Evolutionary conservation across 2,888 invertebrate genomes (phyloP).

Genomic region (Brachycybe producta): DNA sequence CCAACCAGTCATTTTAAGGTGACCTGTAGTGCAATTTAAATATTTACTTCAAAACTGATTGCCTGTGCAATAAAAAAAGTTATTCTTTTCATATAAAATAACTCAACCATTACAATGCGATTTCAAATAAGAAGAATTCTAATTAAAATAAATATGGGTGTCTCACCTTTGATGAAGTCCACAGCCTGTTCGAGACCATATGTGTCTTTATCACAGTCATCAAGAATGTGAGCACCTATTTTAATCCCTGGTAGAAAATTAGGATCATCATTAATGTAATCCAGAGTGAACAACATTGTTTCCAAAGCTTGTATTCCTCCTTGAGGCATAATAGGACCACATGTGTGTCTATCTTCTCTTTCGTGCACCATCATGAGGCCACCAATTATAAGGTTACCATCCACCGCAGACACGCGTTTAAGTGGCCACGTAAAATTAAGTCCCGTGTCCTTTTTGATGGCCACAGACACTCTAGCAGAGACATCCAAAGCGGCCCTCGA

Average conservation of each 20-base stretch:
- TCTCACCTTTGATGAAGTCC: slow-evolving; percentile 87
- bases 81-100: no score
- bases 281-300: slow-evolving; percentile 81
- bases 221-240: slow-evolving; percentile 75
- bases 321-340: slow-evolving; percentile 89
- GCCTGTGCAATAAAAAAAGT: no score
- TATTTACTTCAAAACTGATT: no score
- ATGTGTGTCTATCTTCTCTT: slow-evolving; percentile 70
- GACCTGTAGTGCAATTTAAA: no score
- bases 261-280: slow-evolving; percentile 54
- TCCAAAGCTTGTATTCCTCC: slow-evolving; percentile 67
- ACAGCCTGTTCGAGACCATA: slow-evolving; percentile 91
- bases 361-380: slow-evolving; percentile 94
- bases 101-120: no score
- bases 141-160: no score
- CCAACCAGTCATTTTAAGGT: no score
- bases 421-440: slow-evolving; percentile 51
- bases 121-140: no score
- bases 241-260: slow-evolving; percentile 59
- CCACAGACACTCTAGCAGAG: no score
- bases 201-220: slow-evolving; percentile 91
- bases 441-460: slow-evolving; percentile 5
- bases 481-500: background rate
- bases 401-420: slow-evolving; percentile 70
- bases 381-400: slow-evolving; percentile 76